Percentiles rank a stretch among this genome's conserved stretches.
Conservation (phyloP, 2,797 vertebrate genomes). For the Leptodactylus fallax region DNA sequence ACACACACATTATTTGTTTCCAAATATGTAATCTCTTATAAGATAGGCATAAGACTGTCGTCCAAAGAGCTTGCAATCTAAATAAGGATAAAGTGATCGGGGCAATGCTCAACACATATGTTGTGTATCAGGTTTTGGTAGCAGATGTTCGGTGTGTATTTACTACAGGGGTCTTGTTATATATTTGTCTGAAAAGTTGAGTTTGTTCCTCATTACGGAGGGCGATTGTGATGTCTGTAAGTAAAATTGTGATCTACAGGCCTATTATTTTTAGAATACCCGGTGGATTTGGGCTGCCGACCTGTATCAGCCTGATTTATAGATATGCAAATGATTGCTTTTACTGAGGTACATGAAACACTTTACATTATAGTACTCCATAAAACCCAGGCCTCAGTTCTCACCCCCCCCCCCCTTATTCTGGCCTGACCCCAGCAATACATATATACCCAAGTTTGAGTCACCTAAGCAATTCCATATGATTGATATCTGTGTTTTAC, state of each 20-base stretch:
- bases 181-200: not conserved
- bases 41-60: not conserved
- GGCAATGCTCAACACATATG: not conserved
- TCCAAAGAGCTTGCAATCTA: not conserved
- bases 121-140: slow-evolving; percentile 6
- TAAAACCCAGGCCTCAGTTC: slow-evolving; percentile 22
- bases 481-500: slow-evolving; percentile 46
- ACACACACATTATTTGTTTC: too few relatives aligned
- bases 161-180: not conserved
- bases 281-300: not conserved
- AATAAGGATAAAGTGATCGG: too few relatives aligned
- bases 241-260: not conserved
- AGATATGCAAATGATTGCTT: slow-evolving; percentile 17
- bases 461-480: slow-evolving; percentile 24
- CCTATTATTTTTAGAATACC: not conserved
- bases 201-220: not conserved
- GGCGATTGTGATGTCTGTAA: not conserved
- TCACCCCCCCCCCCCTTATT: not conserved
- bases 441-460: slow-evolving; percentile 19
- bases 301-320: slow-evolving; percentile 12
- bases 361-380: slow-evolving; percentile 9
- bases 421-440: slow-evolving; percentile 21
- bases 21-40: too few relatives aligned
- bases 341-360: not conserved
- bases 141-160: not conserved